Evolutionary conservation across 2,888 invertebrate genomes (phyloP).

Genomic region (Pollenia griseotomentosa): DNA sequence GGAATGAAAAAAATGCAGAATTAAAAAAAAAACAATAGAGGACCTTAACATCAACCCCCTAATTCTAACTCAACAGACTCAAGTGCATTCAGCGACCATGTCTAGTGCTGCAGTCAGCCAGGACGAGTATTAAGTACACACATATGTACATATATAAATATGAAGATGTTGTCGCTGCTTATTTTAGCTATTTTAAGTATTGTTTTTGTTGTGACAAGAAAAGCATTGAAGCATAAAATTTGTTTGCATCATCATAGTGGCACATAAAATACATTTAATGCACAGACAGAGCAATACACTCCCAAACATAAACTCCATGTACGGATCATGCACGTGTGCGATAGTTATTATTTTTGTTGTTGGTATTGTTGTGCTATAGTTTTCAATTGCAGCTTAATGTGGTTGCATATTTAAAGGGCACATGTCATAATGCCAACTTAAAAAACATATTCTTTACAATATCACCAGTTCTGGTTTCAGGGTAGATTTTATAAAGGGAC

Average conservation of each 20-base stretch:
- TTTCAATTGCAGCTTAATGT: slow-evolving; percentile 38
- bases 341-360: slow-evolving; percentile 38
- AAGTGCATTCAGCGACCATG: slow-evolving; percentile 9
- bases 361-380: neutral
- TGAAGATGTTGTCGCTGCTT: slow-evolving; percentile 8
- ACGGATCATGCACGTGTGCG: slow-evolving; percentile 52
- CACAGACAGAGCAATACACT: neutral
- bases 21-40: slow-evolving; percentile 39
- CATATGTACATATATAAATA: slow-evolving; percentile 6
- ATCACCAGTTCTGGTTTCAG: neutral
- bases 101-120: slow-evolving; percentile 22
- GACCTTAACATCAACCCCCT: slow-evolving; percentile 53
- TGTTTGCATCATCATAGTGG: slow-evolving; percentile 61
- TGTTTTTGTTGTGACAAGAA: slow-evolving; percentile 37
- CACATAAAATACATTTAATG: slow-evolving; percentile 31
- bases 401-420: slow-evolving; percentile 8
- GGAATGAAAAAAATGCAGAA: neutral
- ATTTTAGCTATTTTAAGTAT: slow-evolving; percentile 6
- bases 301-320: neutral
- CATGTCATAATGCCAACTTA: neutral
- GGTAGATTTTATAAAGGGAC: no score
- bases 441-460: neutral
- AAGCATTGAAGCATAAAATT: slow-evolving; percentile 60
- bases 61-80: slow-evolving; percentile 25
- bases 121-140: slow-evolving; percentile 13